Evolutionary conservation across 2,888 invertebrate species (phyloP).

Genomic region (Dascillus cervinus): DNA sequence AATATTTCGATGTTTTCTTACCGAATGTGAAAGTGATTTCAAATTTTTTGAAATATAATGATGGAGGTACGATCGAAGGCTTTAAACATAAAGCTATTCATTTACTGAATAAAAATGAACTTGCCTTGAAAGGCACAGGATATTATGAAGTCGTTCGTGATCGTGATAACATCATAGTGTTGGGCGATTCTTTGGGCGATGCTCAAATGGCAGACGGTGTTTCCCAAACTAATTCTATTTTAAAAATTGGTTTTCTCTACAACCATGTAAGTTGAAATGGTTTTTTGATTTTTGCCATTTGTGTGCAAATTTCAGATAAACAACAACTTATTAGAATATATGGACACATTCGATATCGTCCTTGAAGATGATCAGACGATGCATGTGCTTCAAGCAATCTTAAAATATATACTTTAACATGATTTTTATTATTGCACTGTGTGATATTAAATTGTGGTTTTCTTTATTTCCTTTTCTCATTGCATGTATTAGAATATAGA

Average conservation of each 20-base stretch:
- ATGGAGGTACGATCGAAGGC: conserved; percentile 54
- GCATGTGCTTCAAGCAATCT: conserved; percentile 50
- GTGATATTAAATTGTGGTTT: conserved; percentile 2
- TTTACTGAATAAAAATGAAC: conserved; percentile 90
- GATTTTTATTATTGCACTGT: not conserved
- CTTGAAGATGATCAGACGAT: conserved; percentile 84
- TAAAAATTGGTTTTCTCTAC: conserved; percentile 91
- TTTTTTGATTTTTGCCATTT: conserved; percentile 1
- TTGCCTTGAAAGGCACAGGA: conserved; percentile 67
- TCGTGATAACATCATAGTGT: conserved; percentile 73
- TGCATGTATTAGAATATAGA: conserved; percentile 1
- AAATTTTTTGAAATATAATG: conserved; percentile 74
- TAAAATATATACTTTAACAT: conserved; percentile 29
- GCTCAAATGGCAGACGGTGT: conserved; percentile 88
- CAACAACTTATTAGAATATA: conserved; percentile 49
- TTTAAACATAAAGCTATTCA: conserved; percentile 80
- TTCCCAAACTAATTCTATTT: conserved; percentile 60
- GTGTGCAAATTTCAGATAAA: conserved; percentile 4
- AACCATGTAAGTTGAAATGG: conserved; percentile 52
- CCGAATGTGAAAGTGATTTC: conserved; percentile 77
- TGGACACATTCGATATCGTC: conserved; percentile 83
- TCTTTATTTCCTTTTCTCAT: conserved; percentile 1
- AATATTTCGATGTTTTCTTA: conserved; percentile 56
- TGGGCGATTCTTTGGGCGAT: conserved; percentile 93
- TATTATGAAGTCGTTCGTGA: conserved; percentile 66